Percentiles rank a stretch among this genome's conserved stretches.
Evolutionary conservation across 2,797 vertebrate species (phyloP).

Genomic region (Cossypha dichroa): DNA sequence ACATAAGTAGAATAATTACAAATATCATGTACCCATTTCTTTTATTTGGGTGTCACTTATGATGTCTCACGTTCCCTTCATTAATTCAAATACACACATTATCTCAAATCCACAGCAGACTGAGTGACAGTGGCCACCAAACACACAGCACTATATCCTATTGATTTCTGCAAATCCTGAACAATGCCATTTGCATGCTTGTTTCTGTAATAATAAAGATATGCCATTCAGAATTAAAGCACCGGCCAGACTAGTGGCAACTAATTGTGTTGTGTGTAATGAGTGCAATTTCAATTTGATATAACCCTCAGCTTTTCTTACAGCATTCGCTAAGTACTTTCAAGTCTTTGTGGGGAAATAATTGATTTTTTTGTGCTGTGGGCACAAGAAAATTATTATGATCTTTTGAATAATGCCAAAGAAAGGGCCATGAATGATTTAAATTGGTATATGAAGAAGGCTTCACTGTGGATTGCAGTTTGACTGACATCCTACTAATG

Average conservation of each 20-base stretch:
- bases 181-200: constrained; percentile 99
- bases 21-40: constrained; percentile 99
- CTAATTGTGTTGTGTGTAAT: constrained; percentile 99
- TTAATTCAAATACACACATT: constrained; percentile 99
- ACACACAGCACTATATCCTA: constrained; percentile 99
- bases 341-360: constrained; percentile 99
- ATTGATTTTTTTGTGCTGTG: constrained; percentile 99
- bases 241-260: constrained; percentile 99
- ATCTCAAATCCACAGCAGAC: constrained; percentile 99
- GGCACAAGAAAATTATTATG: constrained; percentile 99
- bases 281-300: constrained; percentile 99
- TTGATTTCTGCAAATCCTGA: constrained; percentile 99
- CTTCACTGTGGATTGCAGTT: constrained; percentile 90
- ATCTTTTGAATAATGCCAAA: constrained; percentile 99
- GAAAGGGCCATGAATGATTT: constrained; percentile 99
- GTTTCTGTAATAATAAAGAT: constrained; percentile 99
- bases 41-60: constrained; percentile 99
- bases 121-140: constrained; percentile 99
- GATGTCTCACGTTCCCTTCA: constrained; percentile 98
- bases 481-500: constrained; percentile 97
- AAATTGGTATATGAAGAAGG: constrained; percentile 99
- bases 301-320: constrained; percentile 99
- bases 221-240: constrained; percentile 99
- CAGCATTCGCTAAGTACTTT: constrained; percentile 99
- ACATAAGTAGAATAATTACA: constrained; percentile 99